A percentile compares a stretch with the other conserved stretches of the same genome.
Conservation (phyloP, 2,797 vertebrate genomes). For the Sebastes reedi region DNA sequence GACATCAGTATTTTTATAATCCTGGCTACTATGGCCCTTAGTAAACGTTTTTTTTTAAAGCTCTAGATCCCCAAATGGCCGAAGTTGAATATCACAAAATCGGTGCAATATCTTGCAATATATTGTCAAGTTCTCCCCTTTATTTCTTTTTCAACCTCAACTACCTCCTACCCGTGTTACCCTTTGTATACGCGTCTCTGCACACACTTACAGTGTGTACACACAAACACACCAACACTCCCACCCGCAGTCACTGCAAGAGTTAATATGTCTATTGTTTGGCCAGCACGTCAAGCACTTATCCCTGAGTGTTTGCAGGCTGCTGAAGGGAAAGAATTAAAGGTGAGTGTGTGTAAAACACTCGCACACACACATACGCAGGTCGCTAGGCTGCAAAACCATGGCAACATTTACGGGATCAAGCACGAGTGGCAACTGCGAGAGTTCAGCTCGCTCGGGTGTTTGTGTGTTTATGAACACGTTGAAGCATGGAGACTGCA, state of each 20-base stretch:
- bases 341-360: constrained; percentile 41
- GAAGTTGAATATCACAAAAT: not conserved
- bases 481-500: constrained; percentile 46
- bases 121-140: not conserved
- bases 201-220: not conserved
- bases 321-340: constrained; percentile 64
- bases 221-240: constrained; percentile 33
- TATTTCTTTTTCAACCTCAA: not conserved
- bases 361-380: constrained; percentile 12
- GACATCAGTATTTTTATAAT: not conserved
- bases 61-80: not conserved
- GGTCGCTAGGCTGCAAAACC: constrained; percentile 64
- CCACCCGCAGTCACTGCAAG: constrained; percentile 33
- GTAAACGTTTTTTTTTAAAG: not conserved
- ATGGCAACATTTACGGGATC: constrained; percentile 62
- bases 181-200: not conserved
- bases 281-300: constrained; percentile 57
- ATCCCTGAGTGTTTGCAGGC: constrained; percentile 67
- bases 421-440: constrained; percentile 41
- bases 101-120: not conserved
- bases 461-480: constrained; percentile 46
- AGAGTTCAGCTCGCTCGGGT: constrained; percentile 35
- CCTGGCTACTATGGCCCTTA: not conserved
- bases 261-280: constrained; percentile 63
- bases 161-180: not conserved